Evolutionary conservation across 1,140 invertebrate species (phyloP).

Genomic region (Bemisia tabaci): DNA sequence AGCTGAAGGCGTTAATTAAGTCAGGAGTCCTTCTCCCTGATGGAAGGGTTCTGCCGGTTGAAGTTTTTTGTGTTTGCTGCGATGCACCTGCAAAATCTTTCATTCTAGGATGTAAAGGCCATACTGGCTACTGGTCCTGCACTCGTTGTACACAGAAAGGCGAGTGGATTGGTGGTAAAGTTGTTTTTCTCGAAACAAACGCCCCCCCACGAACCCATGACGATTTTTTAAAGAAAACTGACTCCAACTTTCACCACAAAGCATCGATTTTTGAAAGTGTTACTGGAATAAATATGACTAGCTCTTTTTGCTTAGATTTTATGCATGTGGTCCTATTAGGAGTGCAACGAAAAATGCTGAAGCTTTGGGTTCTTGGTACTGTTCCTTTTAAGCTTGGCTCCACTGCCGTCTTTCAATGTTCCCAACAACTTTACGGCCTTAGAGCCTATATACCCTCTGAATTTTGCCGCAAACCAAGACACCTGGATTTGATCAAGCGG

Average conservation of each 20-base stretch:
- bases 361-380: neutral
- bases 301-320: conserved; percentile 20
- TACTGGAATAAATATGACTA: conserved; percentile 26
- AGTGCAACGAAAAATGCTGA: neutral
- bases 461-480: conserved; percentile 31
- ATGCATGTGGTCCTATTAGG: neutral
- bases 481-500: conserved; percentile 26
- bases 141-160: conserved; percentile 22
- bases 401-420: neutral
- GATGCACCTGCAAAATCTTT: conserved; percentile 22
- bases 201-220: conserved; percentile 20
- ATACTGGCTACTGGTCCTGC: conserved; percentile 22
- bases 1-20: conserved; percentile 13
- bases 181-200: conserved; percentile 19
- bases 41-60: conserved; percentile 7
- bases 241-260: conserved; percentile 28
- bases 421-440: neutral
- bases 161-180: conserved; percentile 16
- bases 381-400: neutral
- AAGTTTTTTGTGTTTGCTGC: conserved; percentile 19
- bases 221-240: conserved; percentile 17
- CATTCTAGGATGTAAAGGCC: conserved; percentile 20
- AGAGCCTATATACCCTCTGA: conserved; percentile 24
- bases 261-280: conserved; percentile 21
- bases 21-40: conserved; percentile 13